These are phyloP conservation scores for Eremobia ochroleuca DNA, from an alignment of 2,888 invertebrate species.

Conservation along the genomic window DNA sequence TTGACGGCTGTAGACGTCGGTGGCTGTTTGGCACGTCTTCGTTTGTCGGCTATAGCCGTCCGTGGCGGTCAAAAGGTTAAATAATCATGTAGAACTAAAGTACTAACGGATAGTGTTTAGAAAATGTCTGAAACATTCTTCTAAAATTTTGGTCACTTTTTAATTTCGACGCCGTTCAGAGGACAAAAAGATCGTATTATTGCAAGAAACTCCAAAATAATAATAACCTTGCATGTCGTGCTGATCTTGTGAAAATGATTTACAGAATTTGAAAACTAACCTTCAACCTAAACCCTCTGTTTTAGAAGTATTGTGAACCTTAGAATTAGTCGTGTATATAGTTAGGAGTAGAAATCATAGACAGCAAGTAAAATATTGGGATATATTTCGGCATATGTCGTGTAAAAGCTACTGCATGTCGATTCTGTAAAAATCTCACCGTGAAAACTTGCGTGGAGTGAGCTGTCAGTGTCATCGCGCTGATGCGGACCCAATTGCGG, in stretches of 20 bases:
- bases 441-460: too few relatives aligned
- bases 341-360: constrained; percentile 11
- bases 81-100: not conserved
- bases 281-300: constrained; percentile 19
- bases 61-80: too few relatives aligned
- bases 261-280: constrained; percentile 31
- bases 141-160: not conserved
- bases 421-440: too few relatives aligned
- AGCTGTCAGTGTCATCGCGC: too few relatives aligned
- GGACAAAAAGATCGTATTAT: constrained; percentile 22
- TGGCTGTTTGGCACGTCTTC: too few relatives aligned
- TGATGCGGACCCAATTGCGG: too few relatives aligned
- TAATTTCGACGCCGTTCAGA: constrained; percentile 23
- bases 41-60: too few relatives aligned
- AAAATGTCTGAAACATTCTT: not conserved
- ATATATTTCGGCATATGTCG: not conserved
- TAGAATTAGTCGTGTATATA: constrained; percentile 22
- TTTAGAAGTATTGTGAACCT: constrained; percentile 20
- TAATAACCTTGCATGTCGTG: constrained; percentile 48
- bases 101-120: too few relatives aligned
- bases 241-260: constrained; percentile 26
- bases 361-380: not conserved
- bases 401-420: not conserved
- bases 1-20: too few relatives aligned
- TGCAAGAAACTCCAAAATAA: constrained; percentile 18